Evolutionary conservation across 1,140 invertebrate species (phyloP).

Genomic region (Dendroctonus ponderosae): DNA sequence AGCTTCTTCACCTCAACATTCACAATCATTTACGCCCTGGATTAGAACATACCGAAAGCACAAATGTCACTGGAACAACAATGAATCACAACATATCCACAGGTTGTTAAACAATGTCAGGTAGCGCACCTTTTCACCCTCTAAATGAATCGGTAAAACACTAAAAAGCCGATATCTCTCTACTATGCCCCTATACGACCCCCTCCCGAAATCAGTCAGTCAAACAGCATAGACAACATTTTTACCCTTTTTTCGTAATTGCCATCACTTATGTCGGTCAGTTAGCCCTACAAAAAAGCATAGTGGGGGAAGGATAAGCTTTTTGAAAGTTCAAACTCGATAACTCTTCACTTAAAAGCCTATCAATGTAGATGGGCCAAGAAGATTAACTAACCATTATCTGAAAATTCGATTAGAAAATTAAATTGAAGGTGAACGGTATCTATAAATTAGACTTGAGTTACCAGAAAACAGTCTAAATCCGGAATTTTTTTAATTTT

Average conservation of each 20-base stretch:
- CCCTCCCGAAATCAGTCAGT: conserved; percentile 13
- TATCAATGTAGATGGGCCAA: no score
- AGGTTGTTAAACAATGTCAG: conserved; percentile 33
- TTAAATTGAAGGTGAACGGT: no score
- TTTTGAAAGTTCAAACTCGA: no score
- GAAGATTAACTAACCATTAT: no score
- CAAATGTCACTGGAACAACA: neutral
- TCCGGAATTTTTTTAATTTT: neutral
- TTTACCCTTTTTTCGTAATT: conserved; percentile 32
- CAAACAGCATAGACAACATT: conserved; percentile 26
- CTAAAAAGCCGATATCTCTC: conserved; percentile 26
- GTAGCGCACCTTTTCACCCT: conserved; percentile 20
- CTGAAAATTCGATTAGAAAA: no score
- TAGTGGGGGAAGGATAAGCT: conserved; percentile 1
- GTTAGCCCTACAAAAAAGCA: neutral
- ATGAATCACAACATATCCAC: conserved; percentile 25
- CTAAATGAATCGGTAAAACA: conserved; percentile 27
- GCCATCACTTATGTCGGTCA: conserved; percentile 13
- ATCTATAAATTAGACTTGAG: no score
- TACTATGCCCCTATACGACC: conserved; percentile 15
- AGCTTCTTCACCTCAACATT: neutral
- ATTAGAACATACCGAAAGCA: neutral
- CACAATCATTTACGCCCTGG: neutral
- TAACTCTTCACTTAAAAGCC: no score
- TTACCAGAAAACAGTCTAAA: no score